phyloP scores from a whole-genome alignment of 1,140 invertebrate species.

The Neodiprion fabricii region DNA sequence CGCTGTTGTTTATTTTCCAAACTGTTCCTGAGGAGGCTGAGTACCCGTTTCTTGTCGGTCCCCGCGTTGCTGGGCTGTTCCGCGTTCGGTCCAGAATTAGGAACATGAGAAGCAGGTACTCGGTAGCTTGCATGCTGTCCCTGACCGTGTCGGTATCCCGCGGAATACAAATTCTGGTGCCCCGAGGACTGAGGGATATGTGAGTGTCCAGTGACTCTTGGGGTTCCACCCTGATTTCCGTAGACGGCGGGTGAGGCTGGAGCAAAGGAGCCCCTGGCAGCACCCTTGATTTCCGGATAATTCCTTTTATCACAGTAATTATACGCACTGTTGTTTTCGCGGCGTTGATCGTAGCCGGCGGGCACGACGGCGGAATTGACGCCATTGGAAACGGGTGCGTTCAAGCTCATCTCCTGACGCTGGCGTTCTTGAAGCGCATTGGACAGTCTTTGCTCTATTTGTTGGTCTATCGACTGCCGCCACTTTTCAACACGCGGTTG shows the following conservation, averaged over 20 bases:
- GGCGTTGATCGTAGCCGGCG: constrained; percentile 38
- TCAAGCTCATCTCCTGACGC: constrained; percentile 43
- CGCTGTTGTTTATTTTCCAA: constrained; percentile 71
- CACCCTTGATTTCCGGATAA: constrained; percentile 40
- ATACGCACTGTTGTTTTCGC: constrained; percentile 38
- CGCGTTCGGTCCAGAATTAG: constrained; percentile 12
- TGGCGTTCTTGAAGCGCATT: constrained; percentile 44
- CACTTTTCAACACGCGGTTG: constrained; percentile 62
- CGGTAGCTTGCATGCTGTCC: constrained; percentile 9
- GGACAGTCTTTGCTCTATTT: constrained; percentile 63
- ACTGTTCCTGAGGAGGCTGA: constrained; percentile 72
- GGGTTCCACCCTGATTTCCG: constrained; percentile 28
- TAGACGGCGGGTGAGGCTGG: constrained; percentile 31
- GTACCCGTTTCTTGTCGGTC: constrained; percentile 72
- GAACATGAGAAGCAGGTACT: constrained; percentile 4
- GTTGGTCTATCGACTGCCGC: constrained; percentile 62
- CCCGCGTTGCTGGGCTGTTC: constrained; percentile 54
- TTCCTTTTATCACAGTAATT: constrained; percentile 56
- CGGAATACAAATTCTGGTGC: constrained; percentile 35
- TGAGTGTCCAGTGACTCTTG: constrained; percentile 18
- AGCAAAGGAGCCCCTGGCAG: constrained; percentile 34
- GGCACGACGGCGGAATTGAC: constrained; percentile 30
- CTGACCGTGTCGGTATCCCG: constrained; percentile 23
- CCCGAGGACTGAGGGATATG: constrained; percentile 31
- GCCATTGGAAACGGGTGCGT: constrained; percentile 43